phyloP scores from a whole-genome alignment of 2,888 invertebrate genomes.

The Tetrapedia diversipes region DNA sequence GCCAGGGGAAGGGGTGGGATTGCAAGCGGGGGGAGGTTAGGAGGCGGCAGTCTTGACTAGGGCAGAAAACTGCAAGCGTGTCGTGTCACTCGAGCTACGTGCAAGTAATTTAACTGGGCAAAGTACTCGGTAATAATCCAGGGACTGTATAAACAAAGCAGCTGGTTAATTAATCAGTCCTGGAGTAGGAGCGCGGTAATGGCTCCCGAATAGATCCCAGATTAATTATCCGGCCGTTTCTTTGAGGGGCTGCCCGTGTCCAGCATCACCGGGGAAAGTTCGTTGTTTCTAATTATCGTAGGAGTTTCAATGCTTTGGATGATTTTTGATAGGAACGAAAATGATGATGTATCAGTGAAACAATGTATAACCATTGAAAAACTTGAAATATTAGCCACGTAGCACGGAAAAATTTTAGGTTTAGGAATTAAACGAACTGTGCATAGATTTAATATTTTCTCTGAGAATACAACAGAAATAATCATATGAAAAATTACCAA shows the following conservation, averaged over 20 bases:
- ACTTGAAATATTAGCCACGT: too few species aligned
- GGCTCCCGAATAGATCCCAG: slow-evolving; percentile 40
- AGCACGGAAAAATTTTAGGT: too few species aligned
- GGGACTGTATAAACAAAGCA: slow-evolving; percentile 46
- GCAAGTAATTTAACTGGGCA: slow-evolving; percentile 57
- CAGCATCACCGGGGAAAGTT: not conserved
- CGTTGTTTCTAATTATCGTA: slow-evolving; percentile 6
- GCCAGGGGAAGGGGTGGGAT: not conserved
- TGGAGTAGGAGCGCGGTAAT: slow-evolving; percentile 31
- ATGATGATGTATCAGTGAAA: too few species aligned
- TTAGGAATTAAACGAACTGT: too few species aligned
- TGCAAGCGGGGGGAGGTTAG: too few species aligned
- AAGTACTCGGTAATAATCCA: slow-evolving; percentile 47
- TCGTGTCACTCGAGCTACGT: slow-evolving; percentile 31
- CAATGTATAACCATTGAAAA: too few species aligned
- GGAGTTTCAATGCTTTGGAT: too few species aligned
- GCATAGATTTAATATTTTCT: too few species aligned
- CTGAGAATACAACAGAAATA: too few species aligned
- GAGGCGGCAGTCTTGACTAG: slow-evolving; percentile 16
- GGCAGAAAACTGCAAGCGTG: slow-evolving; percentile 49
- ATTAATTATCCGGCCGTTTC: slow-evolving; percentile 43
- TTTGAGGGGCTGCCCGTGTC: slow-evolving; percentile 16
- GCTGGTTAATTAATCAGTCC: slow-evolving; percentile 52
- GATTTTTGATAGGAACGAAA: too few species aligned
- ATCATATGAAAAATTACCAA: too few species aligned